Percentiles rank a stretch among this genome's conserved stretches.
These are phyloP conservation scores for Drosophila busckii DNA, from an alignment of 1,140 invertebrate species.

Conservation along the genomic window DNA sequence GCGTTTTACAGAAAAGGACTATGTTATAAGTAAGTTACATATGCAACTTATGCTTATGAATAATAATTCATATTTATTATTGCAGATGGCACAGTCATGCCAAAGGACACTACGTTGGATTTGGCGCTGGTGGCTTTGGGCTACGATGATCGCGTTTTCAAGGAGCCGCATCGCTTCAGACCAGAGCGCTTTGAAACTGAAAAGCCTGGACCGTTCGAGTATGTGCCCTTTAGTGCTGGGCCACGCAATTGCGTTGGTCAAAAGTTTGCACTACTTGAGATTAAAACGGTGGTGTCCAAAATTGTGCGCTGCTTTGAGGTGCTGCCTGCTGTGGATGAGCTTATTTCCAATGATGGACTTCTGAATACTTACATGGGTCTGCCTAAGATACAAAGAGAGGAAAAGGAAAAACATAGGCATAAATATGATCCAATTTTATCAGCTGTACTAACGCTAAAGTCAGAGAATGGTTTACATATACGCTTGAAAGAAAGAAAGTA, in stretches of 20 bases:
- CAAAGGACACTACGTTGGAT: constrained; percentile 48
- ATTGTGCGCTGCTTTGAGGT: constrained; percentile 75
- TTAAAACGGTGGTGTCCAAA: constrained; percentile 79
- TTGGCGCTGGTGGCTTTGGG: constrained; percentile 46
- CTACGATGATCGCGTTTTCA: constrained; percentile 80
- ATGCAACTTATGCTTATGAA: no score
- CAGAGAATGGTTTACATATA: constrained; percentile 61
- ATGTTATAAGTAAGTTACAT: constrained; percentile 54
- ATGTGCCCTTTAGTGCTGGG: constrained; percentile 82
- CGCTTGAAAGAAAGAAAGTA: constrained; percentile 45
- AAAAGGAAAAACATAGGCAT: constrained; percentile 30
- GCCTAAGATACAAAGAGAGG: constrained; percentile 15
- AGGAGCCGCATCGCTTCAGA: constrained; percentile 86
- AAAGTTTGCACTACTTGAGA: constrained; percentile 80
- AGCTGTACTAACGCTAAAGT: constrained; percentile 61
- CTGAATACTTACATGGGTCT: constrained; percentile 47
- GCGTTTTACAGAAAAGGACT: constrained; percentile 72
- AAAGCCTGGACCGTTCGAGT: constrained; percentile 80
- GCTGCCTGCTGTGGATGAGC: constrained; percentile 60
- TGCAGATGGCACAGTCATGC: constrained; percentile 53
- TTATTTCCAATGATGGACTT: constrained; percentile 50
- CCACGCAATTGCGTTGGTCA: constrained; percentile 78
- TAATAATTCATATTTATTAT: background rate
- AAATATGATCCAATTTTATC: constrained; percentile 68
- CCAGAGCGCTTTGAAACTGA: constrained; percentile 86